Base-by-base conservation (phyloP, 2,797 vertebrate species). In the Sardinella longiceps region DNA sequence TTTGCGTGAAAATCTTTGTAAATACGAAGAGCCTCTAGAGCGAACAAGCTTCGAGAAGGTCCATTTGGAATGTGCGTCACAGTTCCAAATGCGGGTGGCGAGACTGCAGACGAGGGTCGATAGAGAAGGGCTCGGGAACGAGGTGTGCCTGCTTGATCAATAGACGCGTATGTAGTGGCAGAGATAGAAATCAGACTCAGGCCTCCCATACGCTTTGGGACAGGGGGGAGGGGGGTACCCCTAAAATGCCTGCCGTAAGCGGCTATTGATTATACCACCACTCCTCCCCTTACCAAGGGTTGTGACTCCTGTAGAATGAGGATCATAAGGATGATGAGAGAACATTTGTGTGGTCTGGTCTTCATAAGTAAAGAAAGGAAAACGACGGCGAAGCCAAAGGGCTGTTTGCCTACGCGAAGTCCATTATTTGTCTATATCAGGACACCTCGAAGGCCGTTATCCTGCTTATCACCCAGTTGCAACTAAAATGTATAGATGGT, bases 181-280 rank as follows among this genome's bases (percentile, higher is more conserved):
- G 28, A 84, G 82, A 91, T 88, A 91, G 85, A 88, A 92, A 91
- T 88, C 87, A 90, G 77, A 70, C 63, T 28, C 14, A 33, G 28
- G 10, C 1, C 58, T 33, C 63, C 2, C 15, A 39, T 11, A 10
- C 2, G 14, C 28, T 33, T 5, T 10, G 25, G n/a, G 25, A 3
- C 2, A 7, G 5, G 80, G 88, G 28, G 82, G 81, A 81, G 83
- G 1, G 51, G 51, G 80, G 82, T 74, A 51, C 81, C 66, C 70
- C 86, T 51, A 89, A 90, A 90, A 85, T 33, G 81, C 51, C 14
- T 23, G 39, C 80, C 86, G 60, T 90, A 90, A 93, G 91, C 89
- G 86, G 81, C 30, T 91, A 90, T 92, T 80, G 93, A 94, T 94
- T 90, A 28, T 43, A 43, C 43, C 43, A n/a, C n/a, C n/a, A n/a